Conservation (phyloP, 2,797 vertebrate species). For the Xenops minutus region DNA sequence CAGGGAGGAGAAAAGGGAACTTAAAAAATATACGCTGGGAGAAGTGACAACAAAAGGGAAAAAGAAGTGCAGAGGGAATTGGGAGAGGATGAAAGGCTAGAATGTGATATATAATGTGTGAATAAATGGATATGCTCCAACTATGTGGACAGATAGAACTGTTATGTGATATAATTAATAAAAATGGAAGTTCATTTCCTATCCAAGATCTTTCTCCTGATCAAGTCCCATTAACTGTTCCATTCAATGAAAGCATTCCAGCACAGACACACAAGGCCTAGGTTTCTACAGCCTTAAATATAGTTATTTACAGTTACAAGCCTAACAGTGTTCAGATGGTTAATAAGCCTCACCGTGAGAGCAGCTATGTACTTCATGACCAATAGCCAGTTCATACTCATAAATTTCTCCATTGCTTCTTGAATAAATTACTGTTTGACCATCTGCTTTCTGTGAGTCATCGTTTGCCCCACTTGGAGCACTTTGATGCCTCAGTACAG, state of each 20-base stretch:
- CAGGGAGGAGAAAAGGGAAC: not conserved
- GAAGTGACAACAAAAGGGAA: not conserved
- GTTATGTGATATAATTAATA: not conserved
- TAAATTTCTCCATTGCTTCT: not conserved
- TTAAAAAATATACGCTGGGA: not conserved
- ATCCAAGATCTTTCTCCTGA: not conserved
- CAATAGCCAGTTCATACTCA: not conserved
- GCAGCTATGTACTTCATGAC: not conserved
- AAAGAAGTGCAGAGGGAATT: not conserved
- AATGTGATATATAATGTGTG: not conserved
- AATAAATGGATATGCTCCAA: not conserved
- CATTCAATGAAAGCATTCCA: not conserved
- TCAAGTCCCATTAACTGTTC: not conserved
- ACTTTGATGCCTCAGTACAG: rapidly evolving
- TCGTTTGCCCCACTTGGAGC: not conserved
- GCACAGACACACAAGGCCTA: not conserved
- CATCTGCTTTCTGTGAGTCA: not conserved
- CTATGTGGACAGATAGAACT: not conserved
- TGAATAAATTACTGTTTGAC: not conserved
- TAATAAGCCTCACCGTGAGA: not conserved
- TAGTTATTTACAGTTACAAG: not conserved
- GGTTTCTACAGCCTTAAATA: not conserved
- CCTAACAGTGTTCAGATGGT: not conserved
- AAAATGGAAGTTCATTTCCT: not conserved
- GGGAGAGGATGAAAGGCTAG: not conserved